Evolutionary conservation across 2,797 vertebrate genomes (phyloP).

Genomic region (Alfaro cultratus): DNA sequence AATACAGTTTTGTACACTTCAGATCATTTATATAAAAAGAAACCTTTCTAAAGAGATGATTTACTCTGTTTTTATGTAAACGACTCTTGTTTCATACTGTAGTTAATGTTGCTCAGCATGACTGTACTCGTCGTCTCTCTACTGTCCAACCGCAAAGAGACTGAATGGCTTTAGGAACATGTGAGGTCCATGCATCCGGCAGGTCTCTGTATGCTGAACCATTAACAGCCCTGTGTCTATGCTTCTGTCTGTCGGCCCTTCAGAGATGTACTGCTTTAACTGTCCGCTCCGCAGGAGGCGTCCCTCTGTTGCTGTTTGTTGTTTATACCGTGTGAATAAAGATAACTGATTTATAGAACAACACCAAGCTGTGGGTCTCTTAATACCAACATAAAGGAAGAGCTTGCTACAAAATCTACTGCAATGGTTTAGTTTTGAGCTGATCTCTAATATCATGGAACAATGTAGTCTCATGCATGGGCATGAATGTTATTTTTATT

Average conservation of each 20-base stretch:
- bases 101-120: slow-evolving; percentile 82
- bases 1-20: slow-evolving; percentile 86
- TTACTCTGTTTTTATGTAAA: slow-evolving; percentile 80
- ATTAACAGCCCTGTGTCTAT: slow-evolving; percentile 52
- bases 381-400: slow-evolving; percentile 13
- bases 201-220: slow-evolving; percentile 69
- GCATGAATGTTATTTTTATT: background rate
- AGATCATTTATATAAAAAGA: slow-evolving; percentile 84
- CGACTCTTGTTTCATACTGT: slow-evolving; percentile 79
- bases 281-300: slow-evolving; percentile 66
- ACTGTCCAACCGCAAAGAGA: slow-evolving; percentile 67
- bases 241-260: slow-evolving; percentile 70
- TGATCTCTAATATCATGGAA: background rate
- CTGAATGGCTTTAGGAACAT: slow-evolving; percentile 75
- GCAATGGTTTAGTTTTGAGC: no score
- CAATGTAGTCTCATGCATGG: background rate
- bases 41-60: slow-evolving; percentile 82
- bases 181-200: slow-evolving; percentile 56
- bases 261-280: slow-evolving; percentile 62
- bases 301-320: slow-evolving; percentile 79
- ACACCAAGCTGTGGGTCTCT: slow-evolving; percentile 35
- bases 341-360: slow-evolving; percentile 80
- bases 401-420: background rate
- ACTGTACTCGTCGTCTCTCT: slow-evolving; percentile 75
- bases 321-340: slow-evolving; percentile 87